Evolutionary conservation across 1,140 invertebrate species (phyloP), one percentile per base, ranked within the genome.

Genomic region (Drosophila ambigua): DNA sequence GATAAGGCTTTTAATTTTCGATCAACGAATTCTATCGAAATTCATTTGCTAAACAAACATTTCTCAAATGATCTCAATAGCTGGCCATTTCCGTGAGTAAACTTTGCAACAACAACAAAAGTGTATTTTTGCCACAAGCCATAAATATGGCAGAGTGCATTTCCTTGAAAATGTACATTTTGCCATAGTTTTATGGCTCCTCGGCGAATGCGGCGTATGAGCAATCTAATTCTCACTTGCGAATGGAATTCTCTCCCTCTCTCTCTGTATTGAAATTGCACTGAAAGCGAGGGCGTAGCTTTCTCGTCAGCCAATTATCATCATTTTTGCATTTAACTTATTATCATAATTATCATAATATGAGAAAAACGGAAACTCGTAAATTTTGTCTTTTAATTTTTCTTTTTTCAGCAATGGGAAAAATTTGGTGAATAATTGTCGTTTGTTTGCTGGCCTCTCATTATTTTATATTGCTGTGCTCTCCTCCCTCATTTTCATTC

Each of bases 251-350:
- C 59, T 39, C 23, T 28, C 13, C 49, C 65, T 43, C 23, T 43
- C 15, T 26, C 1, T 35, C 13, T 52, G 13, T 26, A 44, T 35
- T 58, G 46, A 49, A 41, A 65, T 26, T 45, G 59, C 35, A 48
- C 51, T 45, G 16, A 64, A 45, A 44, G 31, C 50, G 46, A 73
- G 55, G 15, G 46, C 52, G 24, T 41, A 43, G 46, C 67, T 50
- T 57, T 69, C 52, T 57, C 69, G 62, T 51, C 46, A 6, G 51
- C 39, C 81, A 88, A 88, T 87, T 87, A 87, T 88, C 79, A 72
- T 83, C 76, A 88, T 88, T 88, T 88, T 88, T 46, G 61, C 79
- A 83, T 69, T 77, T 63, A 64, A 77, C 72, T 77, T 77, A 87
- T 87, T 87, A 88, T 76, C 75, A 74, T 79, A 88, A 79, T 87